Conservation (phyloP, 2,797 vertebrate genomes). For the Catamblyrhynchus diadema region DNA sequence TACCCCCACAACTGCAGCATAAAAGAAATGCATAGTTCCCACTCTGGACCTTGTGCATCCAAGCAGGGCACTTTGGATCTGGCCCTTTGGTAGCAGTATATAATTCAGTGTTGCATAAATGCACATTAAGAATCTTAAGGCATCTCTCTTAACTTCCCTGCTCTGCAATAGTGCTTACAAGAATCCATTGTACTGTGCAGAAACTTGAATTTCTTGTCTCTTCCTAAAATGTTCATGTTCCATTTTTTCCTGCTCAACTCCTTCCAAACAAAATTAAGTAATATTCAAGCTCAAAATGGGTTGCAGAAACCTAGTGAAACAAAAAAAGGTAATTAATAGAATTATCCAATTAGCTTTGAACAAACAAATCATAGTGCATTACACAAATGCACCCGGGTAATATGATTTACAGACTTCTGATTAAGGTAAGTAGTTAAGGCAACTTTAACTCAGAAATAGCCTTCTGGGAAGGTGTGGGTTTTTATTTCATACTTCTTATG, state of each 20-base stretch:
- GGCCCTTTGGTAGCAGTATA: conserved; percentile 66
- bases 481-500: background rate
- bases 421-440: background rate
- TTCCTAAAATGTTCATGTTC: conserved; percentile 66
- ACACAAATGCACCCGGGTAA: background rate
- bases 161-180: conserved; percentile 67
- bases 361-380: background rate
- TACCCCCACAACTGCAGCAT: conserved; percentile 8
- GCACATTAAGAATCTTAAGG: conserved; percentile 77
- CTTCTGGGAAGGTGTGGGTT: background rate
- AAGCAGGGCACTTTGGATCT: conserved; percentile 68
- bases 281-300: conserved; percentile 70
- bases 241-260: conserved; percentile 56
- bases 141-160: conserved; percentile 72
- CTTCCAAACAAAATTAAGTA: conserved; percentile 73
- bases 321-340: conserved; percentile 5
- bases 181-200: conserved; percentile 57
- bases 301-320: conserved; percentile 71
- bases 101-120: conserved; percentile 70
- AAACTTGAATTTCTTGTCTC: conserved; percentile 64
- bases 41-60: conserved; percentile 59
- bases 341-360: background rate
- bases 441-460: background rate
- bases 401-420: background rate
- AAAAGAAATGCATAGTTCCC: conserved; percentile 70